These are phyloP conservation scores for Phymanthus crucifer DNA, from an alignment of 92 coral and sea anemone species.

Conservation along the genomic window DNA sequence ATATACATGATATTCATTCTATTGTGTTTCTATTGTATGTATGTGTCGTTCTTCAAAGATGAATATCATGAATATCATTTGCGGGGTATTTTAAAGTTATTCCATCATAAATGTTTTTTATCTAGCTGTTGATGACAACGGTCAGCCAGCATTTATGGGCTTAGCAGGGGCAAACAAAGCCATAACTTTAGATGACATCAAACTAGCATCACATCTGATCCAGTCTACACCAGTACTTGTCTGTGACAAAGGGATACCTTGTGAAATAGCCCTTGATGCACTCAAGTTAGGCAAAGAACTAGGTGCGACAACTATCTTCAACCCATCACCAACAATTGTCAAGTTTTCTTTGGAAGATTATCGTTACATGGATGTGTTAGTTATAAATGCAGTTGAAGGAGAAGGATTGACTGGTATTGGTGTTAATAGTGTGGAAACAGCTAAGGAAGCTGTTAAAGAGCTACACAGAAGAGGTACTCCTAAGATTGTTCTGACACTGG, in stretches of 20 bases:
- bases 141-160: slow-evolving; percentile 85
- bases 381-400: slow-evolving; percentile 81
- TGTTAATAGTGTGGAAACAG: slow-evolving; percentile 54
- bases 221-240: slow-evolving; percentile 67
- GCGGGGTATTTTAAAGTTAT: not conserved
- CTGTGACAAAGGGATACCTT: slow-evolving; percentile 84
- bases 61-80: too few relatives aligned
- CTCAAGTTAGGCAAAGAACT: slow-evolving; percentile 66
- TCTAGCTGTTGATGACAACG: slow-evolving; percentile 66
- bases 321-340: slow-evolving; percentile 82
- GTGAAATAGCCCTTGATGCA: slow-evolving; percentile 55
- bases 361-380: slow-evolving; percentile 54
- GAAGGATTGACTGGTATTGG: slow-evolving; percentile 64
- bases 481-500: slow-evolving; percentile 74
- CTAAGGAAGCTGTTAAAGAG: slow-evolving; percentile 52
- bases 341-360: slow-evolving; percentile 54
- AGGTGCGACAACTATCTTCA: slow-evolving; percentile 72
- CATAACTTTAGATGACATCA: slow-evolving; percentile 52
- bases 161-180: slow-evolving; percentile 80
- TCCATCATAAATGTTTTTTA: not conserved
- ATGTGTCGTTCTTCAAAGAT: too few relatives aligned
- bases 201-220: slow-evolving; percentile 47
- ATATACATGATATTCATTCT: too few relatives aligned
- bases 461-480: slow-evolving; percentile 68
- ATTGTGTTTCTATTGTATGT: too few relatives aligned